These are phyloP conservation scores for Danionella dracula DNA, from an alignment of 2,797 vertebrate genomes.

Conservation along the genomic window DNA sequence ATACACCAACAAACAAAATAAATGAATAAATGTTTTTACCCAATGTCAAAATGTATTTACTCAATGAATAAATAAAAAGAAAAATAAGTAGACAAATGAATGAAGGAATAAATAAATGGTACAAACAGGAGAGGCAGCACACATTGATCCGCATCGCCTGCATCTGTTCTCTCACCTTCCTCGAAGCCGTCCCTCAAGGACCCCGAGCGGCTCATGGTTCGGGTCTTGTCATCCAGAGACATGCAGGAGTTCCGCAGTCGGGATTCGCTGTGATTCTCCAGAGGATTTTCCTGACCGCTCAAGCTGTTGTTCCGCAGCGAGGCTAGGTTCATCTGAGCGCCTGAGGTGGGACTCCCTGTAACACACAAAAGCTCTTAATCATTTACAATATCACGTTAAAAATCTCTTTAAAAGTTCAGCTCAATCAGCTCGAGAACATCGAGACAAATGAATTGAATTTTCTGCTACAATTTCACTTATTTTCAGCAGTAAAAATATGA, in stretches of 20 bases:
- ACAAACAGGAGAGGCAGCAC: neutral
- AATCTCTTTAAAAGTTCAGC: no score
- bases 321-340: slow-evolving; percentile 82
- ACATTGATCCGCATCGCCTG: neutral
- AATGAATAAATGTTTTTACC: neutral
- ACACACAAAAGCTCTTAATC: slow-evolving; percentile 38
- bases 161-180: slow-evolving; percentile 78
- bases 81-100: no score
- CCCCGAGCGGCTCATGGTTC: slow-evolving; percentile 93
- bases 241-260: slow-evolving; percentile 93
- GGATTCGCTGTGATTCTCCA: slow-evolving; percentile 78
- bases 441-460: no score
- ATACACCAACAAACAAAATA: no score
- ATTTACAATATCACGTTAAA: no score
- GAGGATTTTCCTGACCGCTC: slow-evolving; percentile 81
- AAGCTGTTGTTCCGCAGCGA: slow-evolving; percentile 86
- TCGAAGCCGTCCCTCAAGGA: slow-evolving; percentile 96
- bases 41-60: no score
- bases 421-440: no score
- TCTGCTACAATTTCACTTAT: no score
- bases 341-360: slow-evolving; percentile 86
- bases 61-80: no score
- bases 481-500: no score
- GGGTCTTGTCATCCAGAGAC: slow-evolving; percentile 92
- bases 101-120: no score